Percentiles rank a stretch among this genome's conserved stretches.
Conservation (phyloP, 2,113 vertebrate genomes). For the Hippotragus niger region DNA sequence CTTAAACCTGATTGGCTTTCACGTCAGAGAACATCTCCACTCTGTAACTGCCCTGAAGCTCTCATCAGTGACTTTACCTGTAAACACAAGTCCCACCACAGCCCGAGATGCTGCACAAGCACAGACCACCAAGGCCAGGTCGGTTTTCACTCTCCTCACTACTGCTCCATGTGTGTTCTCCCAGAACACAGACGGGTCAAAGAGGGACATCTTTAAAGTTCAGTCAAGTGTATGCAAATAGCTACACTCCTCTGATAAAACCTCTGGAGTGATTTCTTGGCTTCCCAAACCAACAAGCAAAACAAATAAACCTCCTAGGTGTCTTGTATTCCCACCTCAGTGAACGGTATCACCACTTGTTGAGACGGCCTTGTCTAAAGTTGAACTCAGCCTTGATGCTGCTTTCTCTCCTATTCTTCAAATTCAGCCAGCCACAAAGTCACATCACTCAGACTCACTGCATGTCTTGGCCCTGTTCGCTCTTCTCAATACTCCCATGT, state of each 20-base stretch:
- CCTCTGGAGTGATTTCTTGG: neutral
- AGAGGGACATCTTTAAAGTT: neutral
- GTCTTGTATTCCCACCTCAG: no score
- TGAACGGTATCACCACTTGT: neutral
- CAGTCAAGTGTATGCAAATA: neutral
- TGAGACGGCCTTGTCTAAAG: neutral
- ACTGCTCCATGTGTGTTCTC: neutral
- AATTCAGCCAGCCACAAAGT: neutral
- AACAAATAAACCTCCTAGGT: neutral
- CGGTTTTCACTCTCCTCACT: neutral
- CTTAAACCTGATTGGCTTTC: neutral
- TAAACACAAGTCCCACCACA: fast-evolving
- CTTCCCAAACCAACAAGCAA: neutral
- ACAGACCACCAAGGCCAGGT: fast-evolving
- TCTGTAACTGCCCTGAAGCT: neutral
- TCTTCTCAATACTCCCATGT: neutral
- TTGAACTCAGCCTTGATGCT: neutral
- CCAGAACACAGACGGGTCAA: neutral
- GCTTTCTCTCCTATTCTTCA: neutral
- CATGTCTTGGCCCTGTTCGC: neutral
- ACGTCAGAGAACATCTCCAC: neutral
- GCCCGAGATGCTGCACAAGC: neutral
- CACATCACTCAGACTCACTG: no score
- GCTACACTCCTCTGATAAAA: neutral
- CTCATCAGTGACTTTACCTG: neutral